A percentile compares a stretch with the other conserved stretches of the same genome.
Evolutionary conservation across 2,888 invertebrate species (phyloP).

Genomic region (Microplitis manilae): DNA sequence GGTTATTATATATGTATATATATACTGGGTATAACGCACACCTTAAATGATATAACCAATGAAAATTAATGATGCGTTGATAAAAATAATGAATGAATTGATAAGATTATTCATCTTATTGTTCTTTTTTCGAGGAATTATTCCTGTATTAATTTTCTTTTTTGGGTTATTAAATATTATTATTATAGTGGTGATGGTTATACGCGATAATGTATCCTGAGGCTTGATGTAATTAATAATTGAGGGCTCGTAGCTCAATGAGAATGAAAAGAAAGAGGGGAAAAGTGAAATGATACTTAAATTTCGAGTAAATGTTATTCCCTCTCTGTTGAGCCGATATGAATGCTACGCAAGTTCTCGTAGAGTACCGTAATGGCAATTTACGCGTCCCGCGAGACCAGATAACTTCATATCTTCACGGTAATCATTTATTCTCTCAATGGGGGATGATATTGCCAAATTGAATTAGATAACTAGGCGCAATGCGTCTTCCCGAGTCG

Average conservation of each 20-base stretch:
- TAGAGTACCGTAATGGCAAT: conserved; percentile 66
- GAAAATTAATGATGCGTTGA: conserved; percentile 13
- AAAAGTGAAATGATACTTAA: conserved; percentile 30
- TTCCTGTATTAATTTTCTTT: background rate
- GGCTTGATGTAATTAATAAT: conserved; percentile 64
- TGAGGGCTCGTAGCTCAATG: conserved; percentile 54
- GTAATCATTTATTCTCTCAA: conserved; percentile 71
- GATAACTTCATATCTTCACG: conserved; percentile 70
- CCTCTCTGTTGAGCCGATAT: conserved; percentile 33
- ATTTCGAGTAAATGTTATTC: conserved; percentile 40
- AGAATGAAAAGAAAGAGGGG: conserved; percentile 36
- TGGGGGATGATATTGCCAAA: conserved; percentile 68
- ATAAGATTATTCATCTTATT: background rate
- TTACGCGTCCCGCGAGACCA: conserved; percentile 70
- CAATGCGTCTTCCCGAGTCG: conserved; percentile 63
- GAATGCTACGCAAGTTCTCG: conserved; percentile 44
- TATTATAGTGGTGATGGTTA: background rate
- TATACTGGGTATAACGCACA: background rate
- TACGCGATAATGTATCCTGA: conserved; percentile 37
- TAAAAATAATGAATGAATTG: conserved; percentile 9
- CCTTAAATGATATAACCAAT: conserved; percentile 14
- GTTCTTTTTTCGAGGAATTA: background rate
- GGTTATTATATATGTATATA: background rate
- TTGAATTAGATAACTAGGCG: conserved; percentile 69
- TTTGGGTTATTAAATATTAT: background rate